Evolutionary conservation across 2,113 vertebrate species (phyloP).

Genomic region (Cottus gobio): DNA sequence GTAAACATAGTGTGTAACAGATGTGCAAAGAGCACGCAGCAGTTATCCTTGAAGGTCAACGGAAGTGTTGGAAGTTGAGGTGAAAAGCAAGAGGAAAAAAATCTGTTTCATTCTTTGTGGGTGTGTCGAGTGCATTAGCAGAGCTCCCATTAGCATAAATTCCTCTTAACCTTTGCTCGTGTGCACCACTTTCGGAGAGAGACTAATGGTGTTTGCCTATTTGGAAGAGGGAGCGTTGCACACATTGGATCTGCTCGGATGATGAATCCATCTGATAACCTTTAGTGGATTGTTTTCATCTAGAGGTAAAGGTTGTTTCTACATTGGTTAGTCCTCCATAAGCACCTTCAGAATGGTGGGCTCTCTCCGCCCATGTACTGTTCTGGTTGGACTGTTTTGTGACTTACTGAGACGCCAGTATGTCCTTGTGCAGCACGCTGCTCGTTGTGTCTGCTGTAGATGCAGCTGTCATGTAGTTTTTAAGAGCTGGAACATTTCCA

Average conservation of each 20-base stretch:
- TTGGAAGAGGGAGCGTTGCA: conserved; percentile 32
- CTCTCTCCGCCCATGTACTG: neutral
- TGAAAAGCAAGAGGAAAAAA: conserved; percentile 1
- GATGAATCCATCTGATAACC: conserved; percentile 46
- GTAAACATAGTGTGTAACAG: conserved; percentile 28
- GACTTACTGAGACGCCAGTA: neutral
- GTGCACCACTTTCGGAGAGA: conserved; percentile 25
- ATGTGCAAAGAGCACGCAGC: neutral
- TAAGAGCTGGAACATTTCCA: neutral
- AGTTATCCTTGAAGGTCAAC: conserved; percentile 42
- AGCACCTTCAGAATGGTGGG: neutral
- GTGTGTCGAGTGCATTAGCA: conserved; percentile 42
- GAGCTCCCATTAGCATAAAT: conserved; percentile 60
- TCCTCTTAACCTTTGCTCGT: conserved; percentile 66
- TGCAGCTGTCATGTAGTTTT: neutral
- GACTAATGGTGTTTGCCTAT: conserved; percentile 54
- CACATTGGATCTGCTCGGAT: conserved; percentile 17
- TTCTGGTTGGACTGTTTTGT: neutral
- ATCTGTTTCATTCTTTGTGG: neutral
- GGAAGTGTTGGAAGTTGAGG: neutral
- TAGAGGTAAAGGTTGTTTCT: conserved; percentile 43
- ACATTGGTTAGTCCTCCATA: conserved; percentile 8
- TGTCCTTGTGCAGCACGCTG: neutral
- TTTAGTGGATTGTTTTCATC: conserved; percentile 43
- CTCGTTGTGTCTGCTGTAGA: neutral